phyloP scores from a whole-genome alignment of 2,888 invertebrate species.

The Hyposoter dolosus region DNA sequence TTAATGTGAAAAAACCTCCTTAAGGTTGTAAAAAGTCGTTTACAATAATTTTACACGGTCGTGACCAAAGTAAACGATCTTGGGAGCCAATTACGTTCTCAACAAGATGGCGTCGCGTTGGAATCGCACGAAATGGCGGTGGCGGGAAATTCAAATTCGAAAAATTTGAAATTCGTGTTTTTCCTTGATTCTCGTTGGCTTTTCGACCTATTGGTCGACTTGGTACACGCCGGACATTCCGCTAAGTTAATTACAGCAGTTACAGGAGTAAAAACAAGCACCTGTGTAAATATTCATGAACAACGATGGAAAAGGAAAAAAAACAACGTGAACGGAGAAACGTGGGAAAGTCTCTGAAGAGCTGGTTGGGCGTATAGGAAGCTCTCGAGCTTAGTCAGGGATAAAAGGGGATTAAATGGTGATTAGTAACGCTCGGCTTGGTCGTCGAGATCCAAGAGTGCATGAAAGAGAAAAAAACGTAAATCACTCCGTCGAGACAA shows the following conservation, averaged over 20 bases:
- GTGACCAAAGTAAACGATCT: background rate
- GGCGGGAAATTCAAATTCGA: background rate
- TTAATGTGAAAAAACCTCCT: background rate
- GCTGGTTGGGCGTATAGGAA: conserved; percentile 19
- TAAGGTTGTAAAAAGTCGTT: background rate
- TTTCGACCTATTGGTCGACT: background rate
- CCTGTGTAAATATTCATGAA: background rate
- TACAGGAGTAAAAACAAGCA: background rate
- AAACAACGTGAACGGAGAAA: background rate
- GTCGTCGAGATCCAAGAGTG: background rate
- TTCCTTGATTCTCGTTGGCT: too few species aligned
- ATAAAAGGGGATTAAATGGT: conserved; percentile 48
- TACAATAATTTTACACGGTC: background rate
- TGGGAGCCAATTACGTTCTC: background rate
- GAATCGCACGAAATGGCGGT: background rate
- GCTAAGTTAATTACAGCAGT: background rate
- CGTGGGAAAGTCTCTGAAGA: conserved; percentile 1
- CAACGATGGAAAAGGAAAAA: background rate
- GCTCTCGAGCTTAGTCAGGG: conserved; percentile 31
- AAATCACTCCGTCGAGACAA: conserved; percentile 2
- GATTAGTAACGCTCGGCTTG: conserved; percentile 46
- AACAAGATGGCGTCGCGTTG: background rate
- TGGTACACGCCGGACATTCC: background rate
- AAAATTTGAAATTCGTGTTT: background rate
- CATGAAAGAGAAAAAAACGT: background rate